Conservation (phyloP, 2,888 invertebrate genomes). For the Orchesella flavescens region DNA sequence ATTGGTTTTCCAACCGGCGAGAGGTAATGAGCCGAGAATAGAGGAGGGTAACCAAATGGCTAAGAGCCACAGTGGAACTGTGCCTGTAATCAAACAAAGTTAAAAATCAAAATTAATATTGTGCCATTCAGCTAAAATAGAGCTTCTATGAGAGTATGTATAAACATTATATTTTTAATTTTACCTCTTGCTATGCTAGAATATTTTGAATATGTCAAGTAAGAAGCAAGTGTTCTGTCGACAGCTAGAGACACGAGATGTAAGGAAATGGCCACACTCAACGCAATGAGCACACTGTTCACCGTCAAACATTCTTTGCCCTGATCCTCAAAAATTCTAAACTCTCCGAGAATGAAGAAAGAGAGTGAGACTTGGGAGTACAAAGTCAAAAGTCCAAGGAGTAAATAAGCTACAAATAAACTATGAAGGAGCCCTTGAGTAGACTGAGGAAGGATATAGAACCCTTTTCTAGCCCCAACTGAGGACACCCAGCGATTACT, state of each 20-base stretch:
- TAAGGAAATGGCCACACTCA: slow-evolving; percentile 66
- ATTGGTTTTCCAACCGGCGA: slow-evolving; percentile 70
- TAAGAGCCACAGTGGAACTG: slow-evolving; percentile 69
- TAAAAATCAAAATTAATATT: background rate
- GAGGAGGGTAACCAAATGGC: slow-evolving; percentile 69
- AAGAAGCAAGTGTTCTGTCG: slow-evolving; percentile 68
- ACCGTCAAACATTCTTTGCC: slow-evolving; percentile 69
- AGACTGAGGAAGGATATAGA: slow-evolving; percentile 67
- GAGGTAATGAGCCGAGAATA: slow-evolving; percentile 67
- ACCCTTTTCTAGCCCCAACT: slow-evolving; percentile 55
- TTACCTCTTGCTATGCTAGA: slow-evolving; percentile 63
- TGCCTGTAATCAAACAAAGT: slow-evolving; percentile 57
- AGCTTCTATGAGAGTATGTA: too few relatives aligned
- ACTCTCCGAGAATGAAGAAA: slow-evolving; percentile 69
- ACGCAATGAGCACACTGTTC: slow-evolving; percentile 67
- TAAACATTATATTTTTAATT: too few relatives aligned
- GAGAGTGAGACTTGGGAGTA: slow-evolving; percentile 70
- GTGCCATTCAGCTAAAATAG: too few relatives aligned
- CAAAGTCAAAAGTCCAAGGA: slow-evolving; percentile 69
- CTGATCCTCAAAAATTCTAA: slow-evolving; percentile 68
- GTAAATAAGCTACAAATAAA: slow-evolving; percentile 67
- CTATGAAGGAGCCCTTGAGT: slow-evolving; percentile 70
- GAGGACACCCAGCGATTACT: slow-evolving; percentile 66
- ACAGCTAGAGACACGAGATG: slow-evolving; percentile 69
- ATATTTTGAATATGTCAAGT: slow-evolving; percentile 66